Percentiles rank a stretch among this genome's conserved stretches.
These are phyloP conservation scores for Oikopleura albicans DNA, from an alignment of 23 tunicate species.

Conservation along the genomic window DNA sequence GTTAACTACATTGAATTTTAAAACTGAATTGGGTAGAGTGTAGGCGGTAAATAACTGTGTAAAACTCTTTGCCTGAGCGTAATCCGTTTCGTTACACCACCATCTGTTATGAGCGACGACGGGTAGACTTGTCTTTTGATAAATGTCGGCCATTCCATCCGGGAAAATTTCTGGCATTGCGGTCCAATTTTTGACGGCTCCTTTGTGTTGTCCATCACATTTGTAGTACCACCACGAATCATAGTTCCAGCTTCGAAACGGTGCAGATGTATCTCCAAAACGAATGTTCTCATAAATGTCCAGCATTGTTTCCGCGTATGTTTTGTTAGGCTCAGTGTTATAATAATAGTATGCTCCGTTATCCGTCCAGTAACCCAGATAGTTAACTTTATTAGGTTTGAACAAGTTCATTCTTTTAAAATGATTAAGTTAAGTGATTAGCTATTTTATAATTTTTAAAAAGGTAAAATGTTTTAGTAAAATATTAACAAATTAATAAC, in stretches of 20 bases:
- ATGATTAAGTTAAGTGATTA: too few relatives aligned
- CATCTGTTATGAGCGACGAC: conserved; percentile 71
- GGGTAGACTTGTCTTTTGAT: conserved; percentile 38
- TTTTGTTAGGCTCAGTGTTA: conserved; percentile 44
- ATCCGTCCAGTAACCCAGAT: conserved; percentile 68
- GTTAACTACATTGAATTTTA: too few relatives aligned
- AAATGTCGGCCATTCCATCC: conserved; percentile 34
- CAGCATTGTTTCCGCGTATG: conserved; percentile 47
- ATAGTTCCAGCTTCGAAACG: conserved; percentile 24
- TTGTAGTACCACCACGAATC: conserved; percentile 97
- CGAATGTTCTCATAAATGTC: conserved; percentile 21
- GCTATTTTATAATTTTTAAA: too few relatives aligned
- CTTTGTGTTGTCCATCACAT: conserved; percentile 24
- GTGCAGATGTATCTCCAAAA: background rate
- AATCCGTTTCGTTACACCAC: conserved; percentile 57
- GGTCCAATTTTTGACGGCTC: conserved; percentile 56
- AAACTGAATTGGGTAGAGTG: too few relatives aligned
- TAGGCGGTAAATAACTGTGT: too few relatives aligned
- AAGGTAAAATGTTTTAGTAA: too few relatives aligned
- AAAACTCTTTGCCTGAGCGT: conserved; percentile 52
- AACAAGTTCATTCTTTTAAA: too few relatives aligned
- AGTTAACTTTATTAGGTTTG: too few relatives aligned
- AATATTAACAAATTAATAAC: too few relatives aligned
- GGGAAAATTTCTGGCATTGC: conserved; percentile 50
- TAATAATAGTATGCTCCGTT: conserved; percentile 64